phyloP scores from a whole-genome alignment of 2,888 invertebrate genomes.

The Chouioia cunea region DNA sequence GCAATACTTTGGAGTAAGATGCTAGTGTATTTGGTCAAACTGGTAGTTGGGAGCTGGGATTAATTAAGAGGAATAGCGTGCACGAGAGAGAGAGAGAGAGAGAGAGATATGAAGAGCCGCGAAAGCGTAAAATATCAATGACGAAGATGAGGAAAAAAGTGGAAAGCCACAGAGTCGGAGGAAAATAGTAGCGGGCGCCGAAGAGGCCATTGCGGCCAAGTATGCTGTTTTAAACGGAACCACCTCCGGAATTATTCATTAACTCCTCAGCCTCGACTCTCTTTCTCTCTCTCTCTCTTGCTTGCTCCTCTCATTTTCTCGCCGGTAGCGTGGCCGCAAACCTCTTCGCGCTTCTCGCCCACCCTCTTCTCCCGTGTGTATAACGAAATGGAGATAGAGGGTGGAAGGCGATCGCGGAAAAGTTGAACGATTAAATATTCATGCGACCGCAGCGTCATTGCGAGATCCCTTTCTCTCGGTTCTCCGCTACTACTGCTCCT shows the following conservation, averaged over 20 bases:
- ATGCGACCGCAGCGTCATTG: slow-evolving; percentile 48
- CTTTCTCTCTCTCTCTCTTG: slow-evolving; percentile 13
- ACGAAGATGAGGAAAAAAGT: slow-evolving; percentile 14
- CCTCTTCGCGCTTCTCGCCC: slow-evolving; percentile 50
- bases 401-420: slow-evolving; percentile 50
- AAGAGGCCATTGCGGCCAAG: slow-evolving; percentile 55
- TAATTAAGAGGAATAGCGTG: no score
- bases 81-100: neutral
- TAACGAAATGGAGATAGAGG: slow-evolving; percentile 22
- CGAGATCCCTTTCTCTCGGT: slow-evolving; percentile 22
- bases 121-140: neutral
- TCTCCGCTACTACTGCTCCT: slow-evolving; percentile 5
- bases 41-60: no score
- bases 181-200: slow-evolving; percentile 31
- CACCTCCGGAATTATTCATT: slow-evolving; percentile 64
- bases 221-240: slow-evolving; percentile 57
- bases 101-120: slow-evolving; percentile 1
- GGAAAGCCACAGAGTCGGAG: slow-evolving; percentile 14
- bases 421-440: slow-evolving; percentile 64
- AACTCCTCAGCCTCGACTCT: slow-evolving; percentile 49
- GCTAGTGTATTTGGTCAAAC: no score
- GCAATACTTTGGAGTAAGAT: no score
- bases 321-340: slow-evolving; percentile 44
- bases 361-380: slow-evolving; percentile 34
- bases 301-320: slow-evolving; percentile 34